Percentiles rank a stretch among this genome's conserved stretches.
Conservation (phyloP, 2,888 invertebrate species). For the Drosophila anomalipes region DNA sequence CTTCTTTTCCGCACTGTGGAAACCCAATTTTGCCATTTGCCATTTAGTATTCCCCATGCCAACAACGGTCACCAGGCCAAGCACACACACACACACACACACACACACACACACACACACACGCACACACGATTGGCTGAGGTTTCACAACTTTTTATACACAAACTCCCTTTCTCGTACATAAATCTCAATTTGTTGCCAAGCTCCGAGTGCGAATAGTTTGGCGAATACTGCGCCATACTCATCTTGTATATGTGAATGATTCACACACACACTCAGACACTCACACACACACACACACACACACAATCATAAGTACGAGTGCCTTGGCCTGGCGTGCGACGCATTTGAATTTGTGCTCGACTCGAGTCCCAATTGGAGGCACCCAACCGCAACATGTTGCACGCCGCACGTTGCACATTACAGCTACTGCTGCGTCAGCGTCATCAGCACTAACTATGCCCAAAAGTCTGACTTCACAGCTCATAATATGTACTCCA, state of each 20-base stretch:
- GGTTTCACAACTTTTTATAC: constrained; percentile 15
- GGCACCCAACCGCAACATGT: constrained; percentile 75
- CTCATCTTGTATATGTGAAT: constrained; percentile 23
- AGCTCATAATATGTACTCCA: constrained; percentile 3
- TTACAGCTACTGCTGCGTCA: constrained; percentile 28
- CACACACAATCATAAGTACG: constrained; percentile 46
- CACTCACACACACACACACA: not conserved
- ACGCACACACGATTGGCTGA: constrained; percentile 18
- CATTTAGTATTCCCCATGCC: constrained; percentile 61
- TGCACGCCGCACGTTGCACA: constrained; percentile 56
- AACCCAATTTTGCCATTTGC: constrained; percentile 49
- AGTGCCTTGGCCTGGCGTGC: constrained; percentile 43
- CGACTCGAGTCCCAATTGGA: constrained; percentile 75
- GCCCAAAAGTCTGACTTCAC: constrained; percentile 45
- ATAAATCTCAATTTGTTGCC: constrained; percentile 78
- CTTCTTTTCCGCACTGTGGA: constrained; percentile 23
- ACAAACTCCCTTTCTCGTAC: constrained; percentile 59
- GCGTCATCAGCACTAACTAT: constrained; percentile 46
- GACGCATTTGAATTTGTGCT: constrained; percentile 75
- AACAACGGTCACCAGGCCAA: constrained; percentile 64
- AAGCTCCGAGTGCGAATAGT: constrained; percentile 75
- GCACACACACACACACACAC: constrained; percentile 34
- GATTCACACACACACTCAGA: constrained; percentile 32
- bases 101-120: constrained; percentile 24
- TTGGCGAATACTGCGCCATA: constrained; percentile 49